Base-by-base conservation (phyloP, 2,797 vertebrate genomes). In the Hafferia zeledoni region DNA sequence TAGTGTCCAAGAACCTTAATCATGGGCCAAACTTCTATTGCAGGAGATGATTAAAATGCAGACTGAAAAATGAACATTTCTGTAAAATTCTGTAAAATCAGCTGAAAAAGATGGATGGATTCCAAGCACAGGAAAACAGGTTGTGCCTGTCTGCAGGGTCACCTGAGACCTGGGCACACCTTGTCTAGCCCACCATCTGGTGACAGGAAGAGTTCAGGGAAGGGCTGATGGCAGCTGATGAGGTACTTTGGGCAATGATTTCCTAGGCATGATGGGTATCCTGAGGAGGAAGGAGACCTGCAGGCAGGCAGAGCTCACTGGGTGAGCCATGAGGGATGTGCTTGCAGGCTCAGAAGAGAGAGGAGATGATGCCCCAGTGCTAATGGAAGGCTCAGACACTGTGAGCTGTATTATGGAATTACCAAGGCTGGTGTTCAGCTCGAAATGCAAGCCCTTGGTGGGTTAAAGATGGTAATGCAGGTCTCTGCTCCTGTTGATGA, bases 51-150 rank as follows among this genome's bases (percentile, higher is more conserved):
- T 78, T 93, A 41, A 57, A 64, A 88, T 44, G 41, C 46, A 88
- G 89, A 86, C 76, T 86, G 90, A 88, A 94, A 96, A 94, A 87
- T 78, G 24, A 57, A 4, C 49, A 31, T 64, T 93, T 89, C 53
- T 91, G 9, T 53, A 55, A 64, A 70, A 41, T 41, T 41, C 41
- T 41, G 41, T 41, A 43, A 43, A 43, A 43, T 43, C 55, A 22
- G 22, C 13, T 83, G 79, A 63, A 88, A 55, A 37, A 57, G n/a
- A 57, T 72, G 63, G 43, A n/a, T 53, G 70, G 17, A 27, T 75
- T 44, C 46, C 47, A 86, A 65, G 35, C 44, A 55, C 0, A 0
- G 60, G 60, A 41, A 83, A 80, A 57, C 10, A 31, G 43, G 33
- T 18, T 76, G 13, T 60, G 46, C 30, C 16, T 67, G 91, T 93